A percentile compares a stretch with the other conserved stretches of the same genome.
These are phyloP conservation scores for Todiramphus saurophagus DNA, from an alignment of 2,113 vertebrate species.

Conservation along the genomic window DNA sequence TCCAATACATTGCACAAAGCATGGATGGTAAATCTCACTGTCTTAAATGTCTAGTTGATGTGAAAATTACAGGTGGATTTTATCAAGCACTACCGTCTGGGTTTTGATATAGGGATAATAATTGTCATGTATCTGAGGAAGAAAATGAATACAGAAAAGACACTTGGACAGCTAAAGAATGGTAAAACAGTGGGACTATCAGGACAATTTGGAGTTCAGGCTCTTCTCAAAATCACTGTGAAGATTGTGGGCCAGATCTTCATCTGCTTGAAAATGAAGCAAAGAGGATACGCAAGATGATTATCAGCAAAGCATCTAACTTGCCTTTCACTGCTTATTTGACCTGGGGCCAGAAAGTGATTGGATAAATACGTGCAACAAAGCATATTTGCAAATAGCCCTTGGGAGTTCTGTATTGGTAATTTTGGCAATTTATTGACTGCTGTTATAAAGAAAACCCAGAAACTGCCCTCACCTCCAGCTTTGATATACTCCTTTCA, in stretches of 20 bases:
- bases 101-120: background rate
- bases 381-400: background rate
- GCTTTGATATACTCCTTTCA: background rate
- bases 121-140: background rate
- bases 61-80: background rate
- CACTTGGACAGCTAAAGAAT: background rate
- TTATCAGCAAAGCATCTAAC: background rate
- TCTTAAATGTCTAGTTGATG: background rate
- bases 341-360: background rate
- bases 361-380: background rate
- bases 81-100: background rate
- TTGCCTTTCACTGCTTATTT: background rate
- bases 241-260: background rate
- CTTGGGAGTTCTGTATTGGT: background rate
- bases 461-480: background rate
- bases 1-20: background rate
- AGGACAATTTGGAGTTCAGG: background rate
- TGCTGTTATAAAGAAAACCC: background rate
- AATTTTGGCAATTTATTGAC: background rate
- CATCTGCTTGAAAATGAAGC: background rate
- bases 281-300: background rate
- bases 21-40: background rate
- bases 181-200: background rate
- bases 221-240: background rate
- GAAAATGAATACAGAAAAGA: background rate